Base-by-base conservation (phyloP, 1,140 invertebrate genomes). In the Sitodiplosis mosellana region DNA sequence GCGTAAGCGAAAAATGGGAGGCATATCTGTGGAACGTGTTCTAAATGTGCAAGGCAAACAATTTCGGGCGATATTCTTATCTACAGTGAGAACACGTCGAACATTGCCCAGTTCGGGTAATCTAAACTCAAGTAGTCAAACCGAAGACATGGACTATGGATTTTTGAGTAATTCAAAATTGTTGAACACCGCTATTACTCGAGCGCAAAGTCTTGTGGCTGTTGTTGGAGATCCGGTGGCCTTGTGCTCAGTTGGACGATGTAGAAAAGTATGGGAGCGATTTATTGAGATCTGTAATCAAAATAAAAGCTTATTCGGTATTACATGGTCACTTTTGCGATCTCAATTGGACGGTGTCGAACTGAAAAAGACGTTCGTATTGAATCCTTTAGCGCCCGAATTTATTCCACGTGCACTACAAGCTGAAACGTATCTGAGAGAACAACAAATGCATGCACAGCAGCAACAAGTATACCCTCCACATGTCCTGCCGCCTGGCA, bases 41-140 rank as follows among this genome's bases (percentile, higher is more conserved):
- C 67, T 87, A 0, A 91, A 91, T 66, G 84, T 89, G 0, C 87
- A 91, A 68, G 85, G 85, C 61, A 90, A 90, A 61, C 85, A 91
- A 63, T 92, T 90, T 57, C 70, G 84, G 10, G 85, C 82, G 1
- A 78, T 91, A 22, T 83, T 92, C 53, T 66, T 91, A 34, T 87
- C 83, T 18, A 88, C 85, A 0, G 87, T 91, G 1, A 68, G 87
- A 5, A 90, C 86, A 1, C 65, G 81, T 40, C 69, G 77, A 46
- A 84, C 81, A 1, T 87, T 83, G 60, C 67, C 60, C 68, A 65
- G 58, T 2, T 56, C 59, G 21, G 27, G 40, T 27, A 6, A 42
- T 40, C n/a, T 22, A 17, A 4, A 40, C 21, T 34, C 48, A 44
- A 59, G 45, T 60, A 67, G 2, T 59, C 59, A 7, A 62, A 61